Conservation (phyloP, 2,888 invertebrate species). For the Marronus borbonicus region DNA sequence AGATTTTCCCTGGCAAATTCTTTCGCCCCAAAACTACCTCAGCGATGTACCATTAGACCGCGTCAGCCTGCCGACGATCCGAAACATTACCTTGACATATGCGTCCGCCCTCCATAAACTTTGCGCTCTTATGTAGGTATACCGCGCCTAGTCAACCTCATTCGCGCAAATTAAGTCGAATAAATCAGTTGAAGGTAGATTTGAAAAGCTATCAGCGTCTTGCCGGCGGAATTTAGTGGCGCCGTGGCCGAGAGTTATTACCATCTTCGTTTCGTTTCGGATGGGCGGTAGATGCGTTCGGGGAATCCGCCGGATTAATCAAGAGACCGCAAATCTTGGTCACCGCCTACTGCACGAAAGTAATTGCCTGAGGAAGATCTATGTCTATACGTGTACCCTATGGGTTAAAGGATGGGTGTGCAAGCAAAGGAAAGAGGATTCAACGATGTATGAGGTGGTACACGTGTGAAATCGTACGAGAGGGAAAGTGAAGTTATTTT, state of each 20-base stretch:
- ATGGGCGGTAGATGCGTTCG: background rate
- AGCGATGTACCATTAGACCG: no score
- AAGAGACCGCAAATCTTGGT: constrained; percentile 67
- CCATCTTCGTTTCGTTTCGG: background rate
- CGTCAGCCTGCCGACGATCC: no score
- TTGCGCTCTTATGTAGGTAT: no score
- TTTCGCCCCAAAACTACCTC: no score
- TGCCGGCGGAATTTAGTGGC: constrained; percentile 59
- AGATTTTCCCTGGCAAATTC: no score
- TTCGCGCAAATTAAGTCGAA: constrained; percentile 63
- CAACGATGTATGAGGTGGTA: background rate
- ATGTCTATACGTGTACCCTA: background rate
- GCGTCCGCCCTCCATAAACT: no score
- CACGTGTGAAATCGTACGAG: background rate
- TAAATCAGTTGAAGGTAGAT: constrained; percentile 64
- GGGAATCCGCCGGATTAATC: constrained; percentile 60
- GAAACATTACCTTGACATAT: no score
- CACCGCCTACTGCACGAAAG: constrained; percentile 6
- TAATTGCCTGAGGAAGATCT: constrained; percentile 30
- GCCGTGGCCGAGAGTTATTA: constrained; percentile 6
- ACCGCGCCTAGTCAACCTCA: background rate
- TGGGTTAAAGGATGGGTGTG: background rate
- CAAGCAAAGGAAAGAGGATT: no score
- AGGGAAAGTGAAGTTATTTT: background rate
- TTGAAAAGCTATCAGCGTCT: constrained; percentile 64